Evolutionary conservation across 2,888 invertebrate species (phyloP).

Genomic region (Aspidiotus destructor): DNA sequence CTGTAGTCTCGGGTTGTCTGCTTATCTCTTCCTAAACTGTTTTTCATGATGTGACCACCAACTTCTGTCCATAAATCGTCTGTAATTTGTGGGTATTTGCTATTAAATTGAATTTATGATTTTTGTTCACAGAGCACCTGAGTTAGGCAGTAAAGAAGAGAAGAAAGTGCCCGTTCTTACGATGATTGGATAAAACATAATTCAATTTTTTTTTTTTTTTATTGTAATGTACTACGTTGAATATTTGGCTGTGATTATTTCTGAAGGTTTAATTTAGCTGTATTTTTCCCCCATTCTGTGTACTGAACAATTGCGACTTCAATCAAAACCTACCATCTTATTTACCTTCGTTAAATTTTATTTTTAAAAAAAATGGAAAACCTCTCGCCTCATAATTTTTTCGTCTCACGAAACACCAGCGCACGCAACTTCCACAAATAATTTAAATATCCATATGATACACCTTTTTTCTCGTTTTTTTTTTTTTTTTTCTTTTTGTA

Average conservation of each 20-base stretch:
- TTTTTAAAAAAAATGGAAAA: neutral
- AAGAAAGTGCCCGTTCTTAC: slow-evolving; percentile 19
- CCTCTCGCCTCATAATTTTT: no score
- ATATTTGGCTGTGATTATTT: slow-evolving; percentile 31
- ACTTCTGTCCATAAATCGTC: neutral
- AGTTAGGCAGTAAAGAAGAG: slow-evolving; percentile 22
- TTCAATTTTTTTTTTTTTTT: slow-evolving; percentile 16
- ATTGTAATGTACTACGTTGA: neutral
- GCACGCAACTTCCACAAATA: no score
- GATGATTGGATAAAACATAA: slow-evolving; percentile 22
- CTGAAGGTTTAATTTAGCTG: slow-evolving; percentile 27
- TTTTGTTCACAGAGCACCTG: slow-evolving; percentile 25
- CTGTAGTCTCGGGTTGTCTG: no score
- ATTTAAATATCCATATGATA: no score
- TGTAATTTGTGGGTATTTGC: neutral
- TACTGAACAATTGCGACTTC: slow-evolving; percentile 19
- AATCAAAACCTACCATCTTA: slow-evolving; percentile 28
- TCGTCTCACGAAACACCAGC: no score
- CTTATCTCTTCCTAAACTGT: no score
- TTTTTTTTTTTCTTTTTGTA: slow-evolving; percentile 13
- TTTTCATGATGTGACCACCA: no score
- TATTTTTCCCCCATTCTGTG: slow-evolving; percentile 9
- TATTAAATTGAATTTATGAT: neutral
- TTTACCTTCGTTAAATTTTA: slow-evolving; percentile 6
- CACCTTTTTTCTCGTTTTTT: slow-evolving; percentile 1